Conservation (phyloP, 2,797 vertebrate genomes). For the Acridotheres tristis region DNA sequence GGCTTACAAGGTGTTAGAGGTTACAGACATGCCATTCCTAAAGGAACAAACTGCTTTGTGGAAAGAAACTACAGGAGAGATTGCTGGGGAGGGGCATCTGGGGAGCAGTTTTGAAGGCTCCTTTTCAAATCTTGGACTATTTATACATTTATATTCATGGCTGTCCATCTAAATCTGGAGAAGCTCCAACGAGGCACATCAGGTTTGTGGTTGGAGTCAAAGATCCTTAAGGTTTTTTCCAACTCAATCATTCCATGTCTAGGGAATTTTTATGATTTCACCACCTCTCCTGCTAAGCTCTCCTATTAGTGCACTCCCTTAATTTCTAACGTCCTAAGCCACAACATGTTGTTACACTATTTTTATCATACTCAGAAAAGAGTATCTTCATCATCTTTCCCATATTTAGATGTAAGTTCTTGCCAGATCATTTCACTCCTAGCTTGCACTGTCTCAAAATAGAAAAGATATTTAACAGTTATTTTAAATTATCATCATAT, state of each 20-base stretch:
- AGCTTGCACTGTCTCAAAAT: background rate
- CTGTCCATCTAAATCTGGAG: background rate
- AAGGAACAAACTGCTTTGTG: background rate
- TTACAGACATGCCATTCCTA: background rate
- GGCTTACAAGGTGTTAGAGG: background rate
- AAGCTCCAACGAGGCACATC: background rate
- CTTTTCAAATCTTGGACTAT: background rate
- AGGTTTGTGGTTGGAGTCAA: background rate
- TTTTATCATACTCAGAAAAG: background rate
- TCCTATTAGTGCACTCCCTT: background rate
- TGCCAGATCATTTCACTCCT: background rate
- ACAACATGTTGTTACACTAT: background rate
- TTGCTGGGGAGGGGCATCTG: fast-evolving
- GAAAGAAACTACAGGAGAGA: background rate
- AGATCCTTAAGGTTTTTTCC: too few relatives aligned
- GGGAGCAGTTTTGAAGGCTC: background rate
- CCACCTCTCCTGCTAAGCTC: too few relatives aligned
- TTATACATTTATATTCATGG: fast-evolving
- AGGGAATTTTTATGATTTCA: background rate
- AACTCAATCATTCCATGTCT: background rate
- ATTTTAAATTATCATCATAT: background rate
- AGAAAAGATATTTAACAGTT: background rate
- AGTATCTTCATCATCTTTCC: background rate
- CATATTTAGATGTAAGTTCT: background rate
- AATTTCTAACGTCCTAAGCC: background rate